phyloP scores from a whole-genome alignment of 2,888 invertebrate genomes.

The Eretmocerus hayati region DNA sequence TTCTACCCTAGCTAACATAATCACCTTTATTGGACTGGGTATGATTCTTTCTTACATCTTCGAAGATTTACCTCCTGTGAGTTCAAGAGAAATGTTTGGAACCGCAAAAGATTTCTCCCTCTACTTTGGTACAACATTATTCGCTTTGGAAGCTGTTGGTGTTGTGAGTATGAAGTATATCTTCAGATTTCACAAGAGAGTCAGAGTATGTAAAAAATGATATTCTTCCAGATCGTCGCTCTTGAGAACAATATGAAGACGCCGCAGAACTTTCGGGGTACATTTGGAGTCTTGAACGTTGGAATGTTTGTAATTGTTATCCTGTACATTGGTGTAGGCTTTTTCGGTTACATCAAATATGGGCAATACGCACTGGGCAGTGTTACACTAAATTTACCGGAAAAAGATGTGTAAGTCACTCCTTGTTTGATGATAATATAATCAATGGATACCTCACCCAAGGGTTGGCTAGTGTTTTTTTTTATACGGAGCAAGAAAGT shows the following conservation, averaged over 20 bases:
- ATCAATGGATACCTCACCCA: no score
- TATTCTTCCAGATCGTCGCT: constrained; percentile 69
- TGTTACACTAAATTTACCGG: constrained; percentile 76
- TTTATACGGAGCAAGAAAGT: no score
- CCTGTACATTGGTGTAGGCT: constrained; percentile 72
- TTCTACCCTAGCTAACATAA: constrained; percentile 72
- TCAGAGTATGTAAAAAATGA: no score
- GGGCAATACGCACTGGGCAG: constrained; percentile 63
- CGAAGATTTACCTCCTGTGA: constrained; percentile 54
- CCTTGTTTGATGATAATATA: no score
- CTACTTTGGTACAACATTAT: constrained; percentile 83
- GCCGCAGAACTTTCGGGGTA: constrained; percentile 69
- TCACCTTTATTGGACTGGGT: constrained; percentile 69
- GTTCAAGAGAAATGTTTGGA: constrained; percentile 49
- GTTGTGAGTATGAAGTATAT: constrained; percentile 54
- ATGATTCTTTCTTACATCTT: constrained; percentile 69
- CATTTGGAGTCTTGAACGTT: constrained; percentile 72
- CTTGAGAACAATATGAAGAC: constrained; percentile 86
- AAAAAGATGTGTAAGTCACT: constrained; percentile 49
- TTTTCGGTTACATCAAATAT: constrained; percentile 79
- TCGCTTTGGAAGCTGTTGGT: constrained; percentile 78
- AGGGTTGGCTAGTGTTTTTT: no score
- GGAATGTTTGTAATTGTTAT: constrained; percentile 73
- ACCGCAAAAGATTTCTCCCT: constrained; percentile 56
- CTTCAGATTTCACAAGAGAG: not conserved